Base-by-base conservation (phyloP, 2,888 invertebrate genomes). In the Campaea margaritaria region DNA sequence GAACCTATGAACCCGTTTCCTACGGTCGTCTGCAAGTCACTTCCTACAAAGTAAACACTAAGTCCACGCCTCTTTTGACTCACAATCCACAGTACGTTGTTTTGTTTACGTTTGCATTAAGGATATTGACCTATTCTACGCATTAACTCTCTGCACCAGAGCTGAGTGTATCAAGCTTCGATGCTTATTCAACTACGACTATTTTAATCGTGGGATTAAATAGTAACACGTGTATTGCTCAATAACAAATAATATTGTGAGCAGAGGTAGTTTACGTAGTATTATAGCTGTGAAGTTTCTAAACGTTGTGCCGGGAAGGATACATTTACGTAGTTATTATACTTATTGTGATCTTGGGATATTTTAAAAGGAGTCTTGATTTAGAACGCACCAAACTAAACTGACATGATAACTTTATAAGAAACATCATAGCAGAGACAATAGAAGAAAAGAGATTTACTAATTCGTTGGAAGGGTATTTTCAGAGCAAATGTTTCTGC, bases 21-120 rank as follows among this genome's bases (percentile, higher is more conserved):
- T 31, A 31, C 10, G 10, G 15, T 43, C 31, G 43, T 48, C 43
- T 50, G 34, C 27, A 9, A 42, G 8, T 34, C 7, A 8, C 7
- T 11, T 47, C 51, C 51, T 43, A 61, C 47, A 56, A 56, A 51
- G 43, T 61, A 61, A 61, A 61, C 55, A 51, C 11, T 0, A 45
- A 52, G 43, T 38, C 38, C 47, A 7, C 43, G 27, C 39, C 57
- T 47, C 44, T 39, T 54, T 52, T 64, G 65, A 64, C 41, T 68
- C 62, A 66, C 60, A 56, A 62, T 61, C 45, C 52, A 42, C 51
- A 38, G 50, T 58, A 54, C 31, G 54, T 63, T 63, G 64, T 60
- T 58, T 69, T 69, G 65, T 67, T 69, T 69, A 62, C 53, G 60
- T 60, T 62, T 58, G 31, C 45, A 47, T 44, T 57, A 51, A 51